Evolutionary conservation across 2,113 vertebrate species (phyloP), one percentile per base, ranked within the genome.

Genomic region (Rhipidura dahli): DNA sequence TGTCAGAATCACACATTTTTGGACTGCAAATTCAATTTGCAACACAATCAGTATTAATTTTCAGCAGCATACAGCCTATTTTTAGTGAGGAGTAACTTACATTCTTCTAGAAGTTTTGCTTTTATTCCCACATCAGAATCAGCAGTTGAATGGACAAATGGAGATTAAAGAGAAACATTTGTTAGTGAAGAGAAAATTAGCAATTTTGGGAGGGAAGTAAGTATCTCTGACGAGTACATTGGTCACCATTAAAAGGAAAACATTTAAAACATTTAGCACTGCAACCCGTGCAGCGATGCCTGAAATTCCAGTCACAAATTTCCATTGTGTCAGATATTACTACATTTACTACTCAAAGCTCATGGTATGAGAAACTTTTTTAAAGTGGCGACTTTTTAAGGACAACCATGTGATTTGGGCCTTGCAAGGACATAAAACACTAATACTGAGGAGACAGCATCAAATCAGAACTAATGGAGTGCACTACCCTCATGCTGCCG

Each of bases 21-120:
- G 72, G 90, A 97, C 93, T 86, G 69, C 61, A 93, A 89, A 83
- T 87, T 75, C 70, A 82, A 91, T 87, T 78, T 71, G 72, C 68
- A 90, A 65, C 45, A 96, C 83, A 91, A 95, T 93, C 85, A n/a
- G 39, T 45, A 96, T 80, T 96, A 96, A 92, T 77, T 95, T 85
- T 84, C 78, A 93, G 75, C 94, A 96, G 69, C 91, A 97, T 91
- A 76, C 81, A 93, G 71, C 91, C 86, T 89, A 95, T 47, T 63
- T 96, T 93, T 94, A 95, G 83, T 83, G 86, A 90, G 95, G 77
- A 92, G 95, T 89, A 97, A 99, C 99, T 99, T 99, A 99, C 99
- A 98, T 99, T 98, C 98, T 97, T 99, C 98, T 98, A 99, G 99
- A 98, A 99, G 98, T 99, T 99, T 99, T 97, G 98, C 98, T 99